phyloP scores from a whole-genome alignment of 23 tunicate genomes.

The Trididemnum nubilum region DNA sequence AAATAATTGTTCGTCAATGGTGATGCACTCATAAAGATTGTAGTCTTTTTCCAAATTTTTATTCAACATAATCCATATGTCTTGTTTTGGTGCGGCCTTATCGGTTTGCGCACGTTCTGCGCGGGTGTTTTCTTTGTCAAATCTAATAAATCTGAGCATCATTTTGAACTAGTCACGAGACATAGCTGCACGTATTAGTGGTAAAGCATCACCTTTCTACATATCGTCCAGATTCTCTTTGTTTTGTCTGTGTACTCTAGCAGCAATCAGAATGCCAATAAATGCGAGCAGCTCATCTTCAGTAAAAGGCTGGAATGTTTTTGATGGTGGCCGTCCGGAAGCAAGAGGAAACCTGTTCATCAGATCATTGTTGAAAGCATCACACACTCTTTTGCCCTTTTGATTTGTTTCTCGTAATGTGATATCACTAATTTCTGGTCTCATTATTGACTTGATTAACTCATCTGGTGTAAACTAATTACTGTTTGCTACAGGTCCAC shows the following conservation, averaged over 20 bases:
- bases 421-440: no score
- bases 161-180: constrained; percentile 13
- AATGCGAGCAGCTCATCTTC: no score
- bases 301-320: no score
- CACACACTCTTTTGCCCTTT: no score
- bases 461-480: no score
- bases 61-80: not conserved
- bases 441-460: no score
- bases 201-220: constrained; percentile 8
- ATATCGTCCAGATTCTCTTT: constrained; percentile 27
- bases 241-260: constrained; percentile 13
- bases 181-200: constrained; percentile 20
- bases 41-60: constrained; percentile 12
- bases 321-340: no score
- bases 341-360: no score
- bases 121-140: constrained; percentile 17
- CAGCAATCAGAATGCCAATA: constrained; percentile 15
- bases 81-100: constrained; percentile 11
- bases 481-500: no score
- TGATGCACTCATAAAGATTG: constrained; percentile 7
- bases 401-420: no score
- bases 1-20: constrained; percentile 6
- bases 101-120: constrained; percentile 16
- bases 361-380: no score
- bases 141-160: no score